Percentiles rank a stretch among this genome's conserved stretches.
Conservation (phyloP, 2,888 invertebrate species). For the Anthophora plumipes region DNA sequence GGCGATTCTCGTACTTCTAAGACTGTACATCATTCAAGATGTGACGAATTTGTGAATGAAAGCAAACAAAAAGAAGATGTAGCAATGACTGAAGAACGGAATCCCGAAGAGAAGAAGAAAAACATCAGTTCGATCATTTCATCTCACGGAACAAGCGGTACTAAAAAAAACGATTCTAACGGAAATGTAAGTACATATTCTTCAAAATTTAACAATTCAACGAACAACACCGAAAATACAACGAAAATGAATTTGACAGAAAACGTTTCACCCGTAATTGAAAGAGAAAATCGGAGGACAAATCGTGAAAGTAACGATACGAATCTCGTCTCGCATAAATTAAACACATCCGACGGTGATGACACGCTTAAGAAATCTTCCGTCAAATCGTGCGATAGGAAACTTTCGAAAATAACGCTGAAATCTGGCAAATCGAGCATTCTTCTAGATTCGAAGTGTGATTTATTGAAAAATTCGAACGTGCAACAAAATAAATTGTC, state of each 20-base stretch:
- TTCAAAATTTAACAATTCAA: background rate
- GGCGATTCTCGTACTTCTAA: background rate
- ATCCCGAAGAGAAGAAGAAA: background rate
- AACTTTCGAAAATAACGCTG: background rate
- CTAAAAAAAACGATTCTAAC: background rate
- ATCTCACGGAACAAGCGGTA: background rate
- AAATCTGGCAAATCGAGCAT: background rate
- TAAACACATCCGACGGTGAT: fast-evolving
- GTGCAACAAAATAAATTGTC: background rate
- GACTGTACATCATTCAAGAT: background rate
- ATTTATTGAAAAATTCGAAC: too few species aligned
- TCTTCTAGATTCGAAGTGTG: background rate
- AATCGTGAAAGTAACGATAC: background rate
- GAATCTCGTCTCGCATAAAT: background rate
- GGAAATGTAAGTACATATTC: background rate
- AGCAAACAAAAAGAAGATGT: background rate
- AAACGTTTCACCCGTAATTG: background rate
- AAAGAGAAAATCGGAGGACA: background rate
- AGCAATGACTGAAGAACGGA: background rate
- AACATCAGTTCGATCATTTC: background rate
- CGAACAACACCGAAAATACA: too few species aligned
- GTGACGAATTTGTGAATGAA: background rate
- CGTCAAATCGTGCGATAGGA: background rate
- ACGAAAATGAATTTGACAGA: too few species aligned
- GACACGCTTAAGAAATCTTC: background rate